Evolutionary conservation across 2,888 invertebrate species (phyloP).

Genomic region (Parnassius mnemosyne): DNA sequence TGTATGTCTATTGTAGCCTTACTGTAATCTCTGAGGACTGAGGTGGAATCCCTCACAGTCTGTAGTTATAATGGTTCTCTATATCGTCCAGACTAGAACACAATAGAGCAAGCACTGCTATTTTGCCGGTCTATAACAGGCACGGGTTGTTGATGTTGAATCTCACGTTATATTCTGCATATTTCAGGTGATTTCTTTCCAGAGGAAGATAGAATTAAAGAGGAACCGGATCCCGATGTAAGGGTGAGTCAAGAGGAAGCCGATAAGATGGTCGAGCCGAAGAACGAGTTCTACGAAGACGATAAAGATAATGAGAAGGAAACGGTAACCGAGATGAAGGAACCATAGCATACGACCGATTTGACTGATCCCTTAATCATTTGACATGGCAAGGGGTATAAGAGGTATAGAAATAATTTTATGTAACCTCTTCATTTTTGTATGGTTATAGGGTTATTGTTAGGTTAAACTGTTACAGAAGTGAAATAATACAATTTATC

Average conservation of each 20-base stretch:
- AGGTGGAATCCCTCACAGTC: too few relatives aligned
- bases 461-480: background rate
- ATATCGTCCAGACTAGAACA: too few relatives aligned
- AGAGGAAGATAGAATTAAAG: slow-evolving; percentile 85
- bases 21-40: too few relatives aligned
- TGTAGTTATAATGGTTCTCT: too few relatives aligned
- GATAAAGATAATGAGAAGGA: slow-evolving; percentile 94
- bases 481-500: too few relatives aligned
- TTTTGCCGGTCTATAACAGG: too few relatives aligned
- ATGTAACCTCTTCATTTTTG: slow-evolving; percentile 29
- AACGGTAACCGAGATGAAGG: slow-evolving; percentile 63
- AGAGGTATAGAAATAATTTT: slow-evolving; percentile 42
- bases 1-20: too few relatives aligned
- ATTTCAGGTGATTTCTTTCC: slow-evolving; percentile 85
- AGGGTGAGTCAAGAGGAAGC: slow-evolving; percentile 88
- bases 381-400: slow-evolving; percentile 49
- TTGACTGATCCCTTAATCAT: slow-evolving; percentile 56
- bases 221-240: slow-evolving; percentile 92
- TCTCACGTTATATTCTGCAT: background rate
- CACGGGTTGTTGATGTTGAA: too few relatives aligned
- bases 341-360: slow-evolving; percentile 65
- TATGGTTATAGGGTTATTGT: slow-evolving; percentile 2
- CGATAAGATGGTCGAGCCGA: slow-evolving; percentile 90
- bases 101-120: too few relatives aligned
- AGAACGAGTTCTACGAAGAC: slow-evolving; percentile 94